Conservation (phyloP, 2,888 invertebrate species). For the Opisthograptis luteolata region DNA sequence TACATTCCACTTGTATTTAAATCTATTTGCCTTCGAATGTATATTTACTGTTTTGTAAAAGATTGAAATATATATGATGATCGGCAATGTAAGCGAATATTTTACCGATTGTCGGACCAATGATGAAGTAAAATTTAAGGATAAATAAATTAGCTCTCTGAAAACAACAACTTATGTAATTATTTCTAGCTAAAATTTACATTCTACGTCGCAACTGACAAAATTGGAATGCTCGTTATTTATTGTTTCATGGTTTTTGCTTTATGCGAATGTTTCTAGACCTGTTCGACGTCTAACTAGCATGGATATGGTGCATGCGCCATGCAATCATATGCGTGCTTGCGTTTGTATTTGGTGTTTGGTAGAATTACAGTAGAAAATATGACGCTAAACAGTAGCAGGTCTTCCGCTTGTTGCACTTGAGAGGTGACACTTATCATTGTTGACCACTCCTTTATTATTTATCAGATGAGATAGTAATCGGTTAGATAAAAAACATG, state of each 20-base stretch:
- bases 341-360: no score
- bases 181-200: neutral
- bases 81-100: conserved; percentile 40
- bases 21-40: conserved; percentile 67
- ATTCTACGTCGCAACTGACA: neutral
- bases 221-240: neutral
- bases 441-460: no score
- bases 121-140: conserved; percentile 44
- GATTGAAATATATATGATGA: conserved; percentile 48
- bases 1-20: conserved; percentile 82
- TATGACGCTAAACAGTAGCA: no score
- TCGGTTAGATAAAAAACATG: no score
- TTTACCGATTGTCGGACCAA: conserved; percentile 73
- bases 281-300: no score
- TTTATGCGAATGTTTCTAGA: no score
- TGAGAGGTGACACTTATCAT: no score
- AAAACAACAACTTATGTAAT: conserved; percentile 17
- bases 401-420: no score
- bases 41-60: conserved; percentile 63
- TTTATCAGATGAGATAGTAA: no score
- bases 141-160: conserved; percentile 70
- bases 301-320: no score
- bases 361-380: no score
- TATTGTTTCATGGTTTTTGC: neutral
- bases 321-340: no score